These are phyloP conservation scores for Heliconius ismenius DNA, from an alignment of 2,888 invertebrate genomes.

Conservation along the genomic window DNA sequence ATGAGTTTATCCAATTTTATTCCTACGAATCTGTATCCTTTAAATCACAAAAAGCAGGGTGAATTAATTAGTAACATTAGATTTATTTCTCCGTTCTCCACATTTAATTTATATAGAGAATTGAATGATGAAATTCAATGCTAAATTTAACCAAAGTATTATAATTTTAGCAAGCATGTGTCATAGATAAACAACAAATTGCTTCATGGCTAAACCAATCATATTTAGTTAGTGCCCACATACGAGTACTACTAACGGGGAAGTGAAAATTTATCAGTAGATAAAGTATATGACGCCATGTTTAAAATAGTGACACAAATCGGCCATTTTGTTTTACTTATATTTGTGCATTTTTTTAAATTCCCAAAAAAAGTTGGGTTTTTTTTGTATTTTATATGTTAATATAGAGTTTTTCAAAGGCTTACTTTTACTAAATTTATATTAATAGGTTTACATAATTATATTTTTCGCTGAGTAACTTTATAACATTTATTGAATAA, in stretches of 20 bases:
- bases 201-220: conserved; percentile 45
- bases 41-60: neutral
- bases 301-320: conserved; percentile 17
- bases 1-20: neutral
- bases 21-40: neutral
- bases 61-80: too few species aligned
- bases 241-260: conserved; percentile 37
- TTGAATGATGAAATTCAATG: neutral
- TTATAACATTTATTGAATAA: too few species aligned
- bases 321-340: neutral
- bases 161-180: conserved; percentile 36
- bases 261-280: conserved; percentile 45
- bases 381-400: conserved; percentile 1
- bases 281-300: conserved; percentile 43
- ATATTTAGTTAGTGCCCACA: conserved; percentile 38
- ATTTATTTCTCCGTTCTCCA: too few species aligned
- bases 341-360: neutral
- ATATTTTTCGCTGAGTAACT: too few species aligned
- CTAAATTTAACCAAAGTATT: neutral
- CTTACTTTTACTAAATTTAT: too few species aligned
- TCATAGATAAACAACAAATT: conserved; percentile 44
- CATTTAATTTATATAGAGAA: neutral
- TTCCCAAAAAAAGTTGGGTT: neutral
- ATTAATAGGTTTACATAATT: too few species aligned
- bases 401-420: neutral